These are phyloP conservation scores for Palythoa caribaeorum DNA, from an alignment of 92 coral and sea anemone species.

Conservation along the genomic window DNA sequence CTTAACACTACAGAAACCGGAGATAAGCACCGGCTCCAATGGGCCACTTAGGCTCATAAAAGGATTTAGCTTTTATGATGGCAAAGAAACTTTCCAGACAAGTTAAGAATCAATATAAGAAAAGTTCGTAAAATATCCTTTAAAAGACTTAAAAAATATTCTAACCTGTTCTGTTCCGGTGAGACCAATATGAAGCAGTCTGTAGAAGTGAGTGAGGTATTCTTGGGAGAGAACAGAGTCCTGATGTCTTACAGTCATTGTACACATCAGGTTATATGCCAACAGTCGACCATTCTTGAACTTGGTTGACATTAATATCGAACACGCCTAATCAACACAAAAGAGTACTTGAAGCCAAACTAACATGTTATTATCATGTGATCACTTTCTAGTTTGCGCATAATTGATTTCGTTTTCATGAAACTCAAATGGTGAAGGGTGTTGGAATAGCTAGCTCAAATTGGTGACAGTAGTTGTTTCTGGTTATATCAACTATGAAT, in stretches of 20 bases:
- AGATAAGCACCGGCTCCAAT: too few relatives aligned
- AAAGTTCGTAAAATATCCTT: neutral
- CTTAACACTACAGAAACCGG: too few relatives aligned
- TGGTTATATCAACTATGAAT: too few relatives aligned
- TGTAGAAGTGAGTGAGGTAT: slow-evolving; percentile 94
- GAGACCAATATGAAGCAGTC: slow-evolving; percentile 92
- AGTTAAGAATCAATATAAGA: neutral
- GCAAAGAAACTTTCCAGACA: too few relatives aligned
- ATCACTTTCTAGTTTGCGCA: too few relatives aligned
- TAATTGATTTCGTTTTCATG: too few relatives aligned
- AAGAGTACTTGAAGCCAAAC: neutral
- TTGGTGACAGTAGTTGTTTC: too few relatives aligned
- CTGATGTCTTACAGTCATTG: slow-evolving; percentile 92
- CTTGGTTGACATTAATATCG: slow-evolving; percentile 82
- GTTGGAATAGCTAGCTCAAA: too few relatives aligned
- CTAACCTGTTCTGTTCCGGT: slow-evolving; percentile 97
- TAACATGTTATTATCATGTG: too few relatives aligned
- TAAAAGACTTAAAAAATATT: neutral
- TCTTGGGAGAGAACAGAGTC: slow-evolving; percentile 88
- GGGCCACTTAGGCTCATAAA: too few relatives aligned
- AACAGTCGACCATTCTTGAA: slow-evolving; percentile 92
- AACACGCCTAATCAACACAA: slow-evolving; percentile 77
- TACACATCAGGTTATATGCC: slow-evolving; percentile 91
- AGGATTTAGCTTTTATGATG: too few relatives aligned
- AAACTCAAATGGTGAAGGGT: too few relatives aligned